Evolutionary conservation across 2,113 vertebrate genomes (phyloP), one percentile per base, ranked within the genome.

Genomic region (Pungitius pungitius): DNA sequence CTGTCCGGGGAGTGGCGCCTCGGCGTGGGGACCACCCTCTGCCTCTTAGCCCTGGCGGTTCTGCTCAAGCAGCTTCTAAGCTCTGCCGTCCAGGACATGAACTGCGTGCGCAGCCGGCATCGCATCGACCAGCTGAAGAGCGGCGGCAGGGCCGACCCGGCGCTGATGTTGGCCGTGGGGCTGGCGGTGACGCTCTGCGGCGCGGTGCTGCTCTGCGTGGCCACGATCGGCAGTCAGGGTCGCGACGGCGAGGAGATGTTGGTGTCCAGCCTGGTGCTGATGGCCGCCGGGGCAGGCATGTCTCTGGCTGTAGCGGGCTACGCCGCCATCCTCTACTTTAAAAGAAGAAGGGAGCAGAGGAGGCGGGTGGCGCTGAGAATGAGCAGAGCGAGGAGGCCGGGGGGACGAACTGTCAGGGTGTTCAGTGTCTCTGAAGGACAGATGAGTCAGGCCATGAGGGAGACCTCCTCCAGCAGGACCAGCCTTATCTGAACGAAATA

Each of bases 21-120:
- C 13, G 96, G 93, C 0, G 94, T 95, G 22, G 98, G 98, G 74
- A 96, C 95, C 0, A 93, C 92, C 0, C 95, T 99, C 64, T 99
- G 98, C 84, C 94, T 99, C 39, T 87, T 99, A 77, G 95, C 97
- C n/a, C 92, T 99, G 70, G 85, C 95, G 0, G 93, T 99, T 13
- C 93, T 99, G 35, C 95, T 97, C 78, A 99, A 99, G 89, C 98
- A 98, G 91, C 94, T 99, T 77, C 93, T 99, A 85, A 98, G 97
- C 90, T 99, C 97, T 0, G 98, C 98, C 0, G 94, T 99, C 82
- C 98, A 99, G 93, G 98, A 99, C 92, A 99, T 98, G 97, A 97
- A 98, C 85, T 99, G 98, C 22, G 88, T 99, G 54, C 95, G 77
- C 74, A 96, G 94, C 79, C 90, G 94, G 35, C 93, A 92, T 0